Base-by-base conservation (phyloP, 2,888 invertebrate species). In the Plebejus anna region DNA sequence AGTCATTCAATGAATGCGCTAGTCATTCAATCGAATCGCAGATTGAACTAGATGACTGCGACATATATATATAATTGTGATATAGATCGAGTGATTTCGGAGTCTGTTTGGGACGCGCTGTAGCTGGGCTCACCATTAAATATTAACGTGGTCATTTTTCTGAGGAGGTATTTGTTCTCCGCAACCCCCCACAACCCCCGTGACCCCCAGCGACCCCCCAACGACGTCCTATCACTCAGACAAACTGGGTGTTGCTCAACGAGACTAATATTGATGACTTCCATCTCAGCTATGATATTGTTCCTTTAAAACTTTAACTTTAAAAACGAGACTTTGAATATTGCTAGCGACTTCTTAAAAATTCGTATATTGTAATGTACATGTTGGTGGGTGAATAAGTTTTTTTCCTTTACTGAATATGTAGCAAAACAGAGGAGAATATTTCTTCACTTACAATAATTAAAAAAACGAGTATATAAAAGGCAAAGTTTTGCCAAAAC, bases 81-180 rank as follows among this genome's bases (percentile, higher is more conserved):
- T 36, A 13, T 6, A 36, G 32, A 66, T 36, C 66, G 32, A 13
- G 66, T 66, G 9, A 32, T 32, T 32, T 0, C 5, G 16, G 32
- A 66, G 32, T 66, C 66, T 1, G 66, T 13, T 66, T 61, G 32
- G 13, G 66, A 4, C 28, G 66, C 13, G 66, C 32, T 5, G 36
- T 66, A 66, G 36, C 66, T 66, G 66, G 22, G 66, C 32, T 55
- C 55, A 4, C 13, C 32, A 13, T 66, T 66, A 32, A 32, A 32
- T 66, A 66, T 66, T 32, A 66, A 66, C 5, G 2, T 28, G 66
- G 66, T 28, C 66, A 66, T 66, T 66, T 66, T 66, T 66, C 66
- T 66, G 32, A 66, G 66, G 13, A 32, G 32, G 4, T 11, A 5
- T 13, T 66, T 66, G 32, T 66, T 36, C 32, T 32, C 32, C 47